Evolutionary conservation across 2,888 invertebrate genomes (phyloP), one percentile per base, ranked within the genome.

Genomic region (Mesorhabditis sp.): DNA sequence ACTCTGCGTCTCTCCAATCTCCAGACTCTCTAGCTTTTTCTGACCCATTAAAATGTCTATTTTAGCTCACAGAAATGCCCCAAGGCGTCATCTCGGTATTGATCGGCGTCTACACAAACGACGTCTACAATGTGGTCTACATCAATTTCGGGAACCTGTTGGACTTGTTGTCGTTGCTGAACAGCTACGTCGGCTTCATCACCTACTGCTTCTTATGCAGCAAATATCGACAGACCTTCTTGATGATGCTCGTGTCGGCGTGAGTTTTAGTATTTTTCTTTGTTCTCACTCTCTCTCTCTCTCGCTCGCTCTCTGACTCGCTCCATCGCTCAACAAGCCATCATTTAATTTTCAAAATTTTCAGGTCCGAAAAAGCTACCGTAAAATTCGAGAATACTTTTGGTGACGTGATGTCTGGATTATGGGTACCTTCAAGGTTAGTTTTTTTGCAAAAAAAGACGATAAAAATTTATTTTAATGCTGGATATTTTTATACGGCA

Each of bases 11-110:
- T 50, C 58, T n/a, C 58, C 43, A 68, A 90, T 83, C 89, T 90
- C 75, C 91, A 92, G 76, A 92, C 92, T 3, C 88, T 91, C 64
- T 91, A 91, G 81, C 87, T 92, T 62, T 91, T 92, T 70, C 90
- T 90, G 0, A 91, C 58, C 58, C 58, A 13, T 50, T 2, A 50
- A 50, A 50, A 50, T 13, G n/a, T 10, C 10, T 92, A 71, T 92
- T 92, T 86, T 88, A 92, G 65, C 82, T 91, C 6, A 92, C 92
- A 80, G 92, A 92, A 86, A 88, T 90, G 65, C 92, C 92, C 4
- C 80, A 80, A 71, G 80, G 80, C 3, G 63, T 75, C 13, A 67
- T 76, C 6, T 70, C 74, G 0, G 71, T 74, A 1, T 63, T 73
- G 62, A 74, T 73, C 43, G 74, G 74, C 61, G 65, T 70, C 41